phyloP scores from a whole-genome alignment of 2,888 invertebrate species.

The Chymomyza amoena region DNA sequence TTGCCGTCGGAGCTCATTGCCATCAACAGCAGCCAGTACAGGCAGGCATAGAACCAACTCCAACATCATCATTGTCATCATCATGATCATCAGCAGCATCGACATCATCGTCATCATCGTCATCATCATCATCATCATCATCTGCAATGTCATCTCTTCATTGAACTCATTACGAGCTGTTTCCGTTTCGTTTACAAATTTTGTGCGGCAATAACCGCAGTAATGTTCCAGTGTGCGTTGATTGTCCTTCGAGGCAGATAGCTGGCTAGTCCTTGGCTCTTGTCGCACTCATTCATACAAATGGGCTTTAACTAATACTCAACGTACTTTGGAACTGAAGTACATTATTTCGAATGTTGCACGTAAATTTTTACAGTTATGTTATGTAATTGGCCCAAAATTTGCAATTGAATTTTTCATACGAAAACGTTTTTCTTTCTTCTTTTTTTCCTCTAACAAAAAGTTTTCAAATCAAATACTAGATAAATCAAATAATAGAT shows the following conservation, averaged over 20 bases:
- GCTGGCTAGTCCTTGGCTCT: constrained; percentile 6
- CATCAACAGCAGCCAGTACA: constrained; percentile 5
- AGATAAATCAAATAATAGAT: neutral
- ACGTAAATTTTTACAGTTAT: constrained; percentile 64
- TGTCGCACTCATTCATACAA: constrained; percentile 28
- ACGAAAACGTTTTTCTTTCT: neutral
- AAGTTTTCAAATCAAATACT: constrained; percentile 21
- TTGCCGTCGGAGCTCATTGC: constrained; percentile 21
- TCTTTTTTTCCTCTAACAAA: neutral
- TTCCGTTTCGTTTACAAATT: constrained; percentile 67
- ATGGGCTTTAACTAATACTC: constrained; percentile 2
- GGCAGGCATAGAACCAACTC: neutral
- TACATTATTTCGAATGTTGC: constrained; percentile 24
- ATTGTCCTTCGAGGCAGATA: constrained; percentile 44
- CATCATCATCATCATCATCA: constrained; percentile 33
- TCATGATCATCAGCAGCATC: constrained; percentile 15
- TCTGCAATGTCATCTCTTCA: constrained; percentile 57
- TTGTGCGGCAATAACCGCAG: constrained; percentile 69
- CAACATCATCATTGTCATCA: neutral
- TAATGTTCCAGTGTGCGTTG: constrained; percentile 45
- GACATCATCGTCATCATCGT: constrained; percentile 28
- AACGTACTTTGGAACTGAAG: constrained; percentile 4
- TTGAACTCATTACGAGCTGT: constrained; percentile 68
- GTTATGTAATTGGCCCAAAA: constrained; percentile 61
- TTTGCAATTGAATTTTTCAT: constrained; percentile 55